Base-by-base conservation (phyloP, 2,113 vertebrate genomes). In the Todiramphus saurophagus region DNA sequence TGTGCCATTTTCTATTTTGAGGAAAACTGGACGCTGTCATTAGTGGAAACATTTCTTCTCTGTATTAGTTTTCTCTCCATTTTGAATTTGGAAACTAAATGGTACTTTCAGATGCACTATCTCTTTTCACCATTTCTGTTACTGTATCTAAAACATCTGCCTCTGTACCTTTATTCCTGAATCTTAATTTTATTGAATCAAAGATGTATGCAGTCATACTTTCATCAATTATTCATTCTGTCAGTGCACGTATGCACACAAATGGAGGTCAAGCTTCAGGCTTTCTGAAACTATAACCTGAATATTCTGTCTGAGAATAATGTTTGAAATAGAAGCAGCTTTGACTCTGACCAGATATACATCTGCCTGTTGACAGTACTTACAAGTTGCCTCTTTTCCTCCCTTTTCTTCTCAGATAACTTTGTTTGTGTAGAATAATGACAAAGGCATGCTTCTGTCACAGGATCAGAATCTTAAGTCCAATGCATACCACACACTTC, bases 401-500 rank as follows among this genome's bases (percentile, higher is more conserved):
- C 16, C 6, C 6, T 72, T 91, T 87, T 73, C 43, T 20, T n/a
- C 48, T 66, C 66, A 58, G 41, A n/a, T 83, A 58, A 62, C 50
- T 2, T 82, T 89, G 21, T 85, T 81, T 91, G 21, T 83, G 25
- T 59, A 63, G 46, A 50, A 19, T 35, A 73, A 77, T 8, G 24
- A 51, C 41, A 91, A 76, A 79, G 13, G 17, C 30, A 55, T 43
- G 8, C 35, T 90, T 82, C 55, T 93, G 43, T 83, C 46, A 83
- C 20, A 67, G 64, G 46, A 63, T 48, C 75, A 74, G 59, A 62
- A 63, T 55, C 63, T 44, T 6, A 3, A 85, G 50, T 77, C 15
- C 18, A 74, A 55, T 18, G 27, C 0, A 2, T 67, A 68, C 25
- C 1, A 0, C 43, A n/a, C 30, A 46, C 28, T 94, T 27, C n/a